Evolutionary conservation across 1,140 invertebrate genomes (phyloP).

Genomic region (Zaprionus capensis): DNA sequence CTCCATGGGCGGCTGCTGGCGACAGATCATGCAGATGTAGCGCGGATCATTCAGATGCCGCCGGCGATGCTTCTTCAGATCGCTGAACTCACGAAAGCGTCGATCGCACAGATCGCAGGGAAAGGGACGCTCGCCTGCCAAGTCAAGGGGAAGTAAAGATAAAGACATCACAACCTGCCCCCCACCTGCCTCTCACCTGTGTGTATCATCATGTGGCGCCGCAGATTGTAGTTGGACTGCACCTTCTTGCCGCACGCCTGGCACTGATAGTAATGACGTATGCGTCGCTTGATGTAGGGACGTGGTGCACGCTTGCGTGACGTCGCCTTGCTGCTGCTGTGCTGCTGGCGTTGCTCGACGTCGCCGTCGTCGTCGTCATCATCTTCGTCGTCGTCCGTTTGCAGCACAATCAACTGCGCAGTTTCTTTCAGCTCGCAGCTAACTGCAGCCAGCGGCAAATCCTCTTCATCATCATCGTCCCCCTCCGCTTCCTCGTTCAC

Average conservation of each 20-base stretch:
- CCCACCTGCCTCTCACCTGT: conserved; percentile 57
- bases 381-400: conserved; percentile 50
- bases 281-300: conserved; percentile 59
- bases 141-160: background rate
- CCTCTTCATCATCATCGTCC: conserved; percentile 29
- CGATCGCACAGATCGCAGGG: conserved; percentile 85
- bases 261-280: conserved; percentile 71
- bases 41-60: conserved; percentile 86
- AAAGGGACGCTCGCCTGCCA: conserved; percentile 82
- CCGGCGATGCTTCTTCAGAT: conserved; percentile 85
- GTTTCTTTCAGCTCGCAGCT: conserved; percentile 54
- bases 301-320: conserved; percentile 33
- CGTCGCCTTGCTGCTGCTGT: background rate
- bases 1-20: conserved; percentile 52
- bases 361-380: background rate
- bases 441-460: conserved; percentile 44
- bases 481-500: conserved; percentile 18
- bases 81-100: conserved; percentile 86
- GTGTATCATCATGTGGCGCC: conserved; percentile 83
- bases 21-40: conserved; percentile 86
- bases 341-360: conserved; percentile 1
- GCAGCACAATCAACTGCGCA: conserved; percentile 34
- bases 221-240: conserved; percentile 80
- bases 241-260: conserved; percentile 79
- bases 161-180: background rate